Conservation (phyloP, 2,797 vertebrate species). For the Halcyon chelicuti region DNA sequence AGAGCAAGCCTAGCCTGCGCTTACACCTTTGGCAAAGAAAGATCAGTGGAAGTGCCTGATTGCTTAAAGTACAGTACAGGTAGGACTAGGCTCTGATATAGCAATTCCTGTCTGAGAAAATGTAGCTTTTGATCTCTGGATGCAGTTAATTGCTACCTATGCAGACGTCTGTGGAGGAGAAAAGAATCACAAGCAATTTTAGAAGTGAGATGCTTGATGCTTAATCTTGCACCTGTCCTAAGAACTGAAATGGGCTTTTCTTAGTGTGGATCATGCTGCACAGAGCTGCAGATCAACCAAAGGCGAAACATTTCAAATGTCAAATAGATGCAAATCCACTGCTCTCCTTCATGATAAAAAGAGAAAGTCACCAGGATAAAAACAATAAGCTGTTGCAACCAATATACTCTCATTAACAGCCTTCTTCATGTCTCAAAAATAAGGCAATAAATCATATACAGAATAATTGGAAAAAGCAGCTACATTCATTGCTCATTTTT, state of each 20-base stretch:
- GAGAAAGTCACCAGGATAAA: slow-evolving; percentile 11
- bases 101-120: not conserved
- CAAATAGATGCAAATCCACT: slow-evolving; percentile 43
- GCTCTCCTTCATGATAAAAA: not conserved
- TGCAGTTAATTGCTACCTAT: slow-evolving; percentile 42
- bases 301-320: slow-evolving; percentile 2
- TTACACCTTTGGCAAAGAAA: not conserved
- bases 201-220: slow-evolving; percentile 44
- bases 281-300: not conserved
- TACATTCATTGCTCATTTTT: not conserved
- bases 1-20: not conserved
- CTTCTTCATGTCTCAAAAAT: not conserved
- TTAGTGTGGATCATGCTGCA: not conserved
- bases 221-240: slow-evolving; percentile 69
- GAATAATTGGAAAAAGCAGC: not conserved
- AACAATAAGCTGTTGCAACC: slow-evolving; percentile 18
- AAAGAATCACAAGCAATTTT: slow-evolving; percentile 33
- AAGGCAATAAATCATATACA: slow-evolving; percentile 11
- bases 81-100: not conserved
- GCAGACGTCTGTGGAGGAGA: not conserved
- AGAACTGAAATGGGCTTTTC: slow-evolving; percentile 23
- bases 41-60: not conserved
- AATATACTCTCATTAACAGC: not conserved
- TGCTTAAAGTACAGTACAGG: not conserved
- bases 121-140: slow-evolving; percentile 23